Evolutionary conservation across 2,888 invertebrate species (phyloP), one percentile per base, ranked within the genome.

Genomic region (Ariolimax columbianus): DNA sequence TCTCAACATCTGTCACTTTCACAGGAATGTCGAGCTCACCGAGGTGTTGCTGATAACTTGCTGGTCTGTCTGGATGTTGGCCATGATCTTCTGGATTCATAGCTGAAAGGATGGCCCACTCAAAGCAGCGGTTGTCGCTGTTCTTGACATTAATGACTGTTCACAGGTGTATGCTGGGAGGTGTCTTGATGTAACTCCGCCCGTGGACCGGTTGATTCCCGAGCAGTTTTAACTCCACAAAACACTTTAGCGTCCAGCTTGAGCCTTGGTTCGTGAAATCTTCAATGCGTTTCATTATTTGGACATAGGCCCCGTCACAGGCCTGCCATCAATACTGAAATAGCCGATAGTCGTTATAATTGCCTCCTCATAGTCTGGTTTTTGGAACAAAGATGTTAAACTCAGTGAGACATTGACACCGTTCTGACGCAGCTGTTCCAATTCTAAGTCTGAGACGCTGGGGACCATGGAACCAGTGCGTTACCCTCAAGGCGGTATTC

Each of bases 1-100:
- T 68, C 3, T 11, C 33, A 1, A 68, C 19, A 11, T 11, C 68
- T 7, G 68, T 68, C 4, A 36, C 17, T 36, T 68, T 68, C 19
- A 68, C 68, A 14, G 68, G n/a, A 23, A 70, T 38, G 73, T 73
- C 26, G 26, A 73, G 73, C 43, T 73, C 73, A 11, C 73, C n/a
- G 9, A 73, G 40, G 43, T 43, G 73, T 9, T 0, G 2, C 43
- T n/a, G 26, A n/a, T 43, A 73, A 1, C n/a, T 73, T n/a, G 2
- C 2, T 40, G n/a, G 40, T 3, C 73, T 23, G 17, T 73, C n/a
- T 4, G 73, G n/a, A 23, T 43, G 40, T 4, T 43, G 9, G 1
- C 17, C 11, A 26, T 11, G 9, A 4, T 11, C 38, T 70, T 38
- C 36, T 23, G 19, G 70, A 38, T 70, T 38, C 17, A 70, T 17